Evolutionary conservation across 2,113 vertebrate genomes (phyloP), one percentile per base, ranked within the genome.

Genomic region (Muntiacus muntjak): DNA sequence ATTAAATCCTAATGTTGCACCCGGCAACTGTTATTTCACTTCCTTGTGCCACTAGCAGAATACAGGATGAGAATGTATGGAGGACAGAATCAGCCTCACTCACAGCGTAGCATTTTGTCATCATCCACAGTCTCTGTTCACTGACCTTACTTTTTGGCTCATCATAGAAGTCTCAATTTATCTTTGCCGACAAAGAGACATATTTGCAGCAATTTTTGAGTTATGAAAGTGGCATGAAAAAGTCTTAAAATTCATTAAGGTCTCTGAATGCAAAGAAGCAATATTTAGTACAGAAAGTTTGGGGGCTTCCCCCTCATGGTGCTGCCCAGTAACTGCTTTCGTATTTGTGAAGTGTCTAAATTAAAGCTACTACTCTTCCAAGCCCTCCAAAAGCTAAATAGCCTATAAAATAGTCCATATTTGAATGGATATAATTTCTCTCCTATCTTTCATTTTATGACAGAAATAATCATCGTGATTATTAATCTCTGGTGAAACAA

Each of bases 1-100:
- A 98, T 98, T 97, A 98, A 98, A 98, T 91, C 28, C 96, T 87
- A 95, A 96, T 85, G 93, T 93, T 90, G 67, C 86, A 90, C 78
- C 88, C 13, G 0, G 36, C 62, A 95, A 81, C 57, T 92, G 85
- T 58, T 98, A 54, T 92, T 97, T 91, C 85, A 43, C 23, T 71
- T 95, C 52, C 55, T 33, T 43, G 21, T 95, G 78, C 52, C 82
- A 82, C 84, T 94, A 97, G 93, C 87, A 90, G 89, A 96, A 97
- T 89, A 54, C 40, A 30, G 92, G 90, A 96, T 93, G 93, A 95
- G 60, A 74, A 54, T 1, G 0, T 67, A 10, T 76, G 33, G 87
- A 78, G 45, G 19, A 40, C 26, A 47, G 45, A 84, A 76, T 96
- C 64, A 47, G 90, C 11, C 74, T 71, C 55, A 6, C 62, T 76